Evolutionary conservation across 2,113 vertebrate genomes (phyloP), one percentile per base, ranked within the genome.

Genomic region (Machaerirhynchus nigripectus): DNA sequence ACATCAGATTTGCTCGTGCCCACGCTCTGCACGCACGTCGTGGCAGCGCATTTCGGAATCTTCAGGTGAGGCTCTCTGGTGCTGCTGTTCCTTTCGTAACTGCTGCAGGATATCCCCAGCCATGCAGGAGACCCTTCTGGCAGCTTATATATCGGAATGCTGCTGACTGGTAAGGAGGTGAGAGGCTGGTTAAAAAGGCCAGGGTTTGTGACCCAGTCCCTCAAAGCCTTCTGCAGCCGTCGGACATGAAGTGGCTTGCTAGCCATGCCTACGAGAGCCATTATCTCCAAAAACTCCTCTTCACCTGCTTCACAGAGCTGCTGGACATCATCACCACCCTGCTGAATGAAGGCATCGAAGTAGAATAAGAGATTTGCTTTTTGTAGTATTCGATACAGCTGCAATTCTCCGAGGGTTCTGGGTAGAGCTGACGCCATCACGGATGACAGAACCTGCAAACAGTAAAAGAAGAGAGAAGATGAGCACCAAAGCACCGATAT

Each of bases 131-230:
- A 99, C 16, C 99, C 99, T 93, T 99, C 99, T 0, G 99, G 99
- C 65, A 99, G 97, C 93, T 99, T 99, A 80, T 99, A 99, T 79
- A 99, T 98, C 4, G 99, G 99, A 97, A 99, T 99, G 98, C 99
- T 99, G 98, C 99, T 99, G 95, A 99, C 99, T 0, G 99, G 99
- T 87, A 99, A 97, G 47, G 99, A 99, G 17, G 99, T 99, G 68
- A 99, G 98, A 3, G 99, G 99, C 98, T 99, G 99, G 97, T 99
- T 99, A 97, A 99, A 99, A 89, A 99, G 98, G 33, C 98, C 98
- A 7, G 99, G 99, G 97, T 99, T 99, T 91, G 99, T 99, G 73
- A 99, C 99, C 99, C 99, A 99, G 98, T 99, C 99, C 35, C 99
- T 98, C 96, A 99, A 97, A 21, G 99, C 98, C 97, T 99, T 99